phyloP scores from a whole-genome alignment of 2,113 vertebrate genomes.

The Toxostoma redivivum region DNA sequence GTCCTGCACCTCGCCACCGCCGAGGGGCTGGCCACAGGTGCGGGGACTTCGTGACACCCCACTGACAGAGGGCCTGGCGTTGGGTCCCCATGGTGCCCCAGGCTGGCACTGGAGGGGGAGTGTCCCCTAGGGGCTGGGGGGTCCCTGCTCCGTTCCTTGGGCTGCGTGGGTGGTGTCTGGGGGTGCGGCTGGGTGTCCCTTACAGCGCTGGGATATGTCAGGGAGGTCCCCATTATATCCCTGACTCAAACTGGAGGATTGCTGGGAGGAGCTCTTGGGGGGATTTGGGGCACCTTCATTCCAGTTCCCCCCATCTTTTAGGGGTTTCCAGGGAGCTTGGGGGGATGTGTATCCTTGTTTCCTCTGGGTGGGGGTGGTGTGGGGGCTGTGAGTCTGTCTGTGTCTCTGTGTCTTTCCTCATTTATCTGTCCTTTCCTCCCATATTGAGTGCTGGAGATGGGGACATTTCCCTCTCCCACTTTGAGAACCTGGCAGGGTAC shows the following conservation, averaged over 20 bases:
- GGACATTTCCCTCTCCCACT: neutral
- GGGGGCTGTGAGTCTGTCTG: neutral
- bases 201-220: rapidly evolving
- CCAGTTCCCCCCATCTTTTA: neutral
- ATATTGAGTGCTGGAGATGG: rapidly evolving
- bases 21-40: conserved; percentile 81
- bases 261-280: neutral
- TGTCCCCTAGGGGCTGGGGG: neutral
- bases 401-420: neutral
- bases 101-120: neutral
- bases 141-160: neutral
- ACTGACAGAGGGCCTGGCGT: rapidly evolving
- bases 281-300: neutral
- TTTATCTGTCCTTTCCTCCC: neutral
- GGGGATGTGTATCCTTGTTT: neutral
- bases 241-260: too few relatives aligned
- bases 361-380: rapidly evolving
- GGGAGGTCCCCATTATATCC: neutral
- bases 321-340: neutral
- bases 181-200: neutral
- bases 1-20: conserved; percentile 82
- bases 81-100: neutral
- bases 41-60: neutral
- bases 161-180: neutral
- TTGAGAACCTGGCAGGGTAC: neutral